These are phyloP conservation scores for Julus scanicus DNA, from an alignment of 2,888 invertebrate genomes.

Conservation along the genomic window DNA sequence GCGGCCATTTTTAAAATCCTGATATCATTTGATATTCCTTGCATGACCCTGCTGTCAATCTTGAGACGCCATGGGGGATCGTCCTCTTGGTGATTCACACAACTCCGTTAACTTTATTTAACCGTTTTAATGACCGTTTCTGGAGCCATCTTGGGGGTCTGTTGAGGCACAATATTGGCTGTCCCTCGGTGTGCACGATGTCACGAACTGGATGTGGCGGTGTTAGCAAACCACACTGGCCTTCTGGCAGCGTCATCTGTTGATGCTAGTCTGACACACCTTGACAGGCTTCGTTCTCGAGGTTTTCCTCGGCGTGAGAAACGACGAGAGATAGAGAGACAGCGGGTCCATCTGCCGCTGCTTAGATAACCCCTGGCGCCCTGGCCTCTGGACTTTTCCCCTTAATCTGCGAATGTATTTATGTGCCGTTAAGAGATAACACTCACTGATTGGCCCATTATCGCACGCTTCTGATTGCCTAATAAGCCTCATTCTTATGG, in stretches of 20 bases:
- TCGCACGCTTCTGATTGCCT: slow-evolving; percentile 3
- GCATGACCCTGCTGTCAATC: no score
- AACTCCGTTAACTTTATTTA: not conserved
- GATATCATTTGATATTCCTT: no score
- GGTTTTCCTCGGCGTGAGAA: not conserved
- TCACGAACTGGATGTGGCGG: not conserved
- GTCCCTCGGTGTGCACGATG: not conserved
- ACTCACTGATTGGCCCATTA: slow-evolving; percentile 18
- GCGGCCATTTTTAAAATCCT: no score
- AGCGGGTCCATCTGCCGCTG: slow-evolving; percentile 10
- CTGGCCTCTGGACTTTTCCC: slow-evolving; percentile 39
- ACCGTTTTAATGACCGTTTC: no score
- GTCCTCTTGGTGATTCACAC: no score
- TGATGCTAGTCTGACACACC: not conserved
- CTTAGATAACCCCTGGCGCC: not conserved
- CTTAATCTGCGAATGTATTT: slow-evolving; percentile 23
- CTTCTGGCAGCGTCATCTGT: slow-evolving; percentile 17
- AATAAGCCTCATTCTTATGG: not conserved
- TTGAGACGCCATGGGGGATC: no score
- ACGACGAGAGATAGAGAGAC: not conserved
- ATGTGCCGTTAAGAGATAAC: not conserved
- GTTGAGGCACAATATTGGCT: no score
- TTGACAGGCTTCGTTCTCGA: not conserved
- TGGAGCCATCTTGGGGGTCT: not conserved
- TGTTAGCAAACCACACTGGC: not conserved